Evolutionary conservation across 2,888 invertebrate species (phyloP).

Genomic region (Chrysomela aeneicollis): DNA sequence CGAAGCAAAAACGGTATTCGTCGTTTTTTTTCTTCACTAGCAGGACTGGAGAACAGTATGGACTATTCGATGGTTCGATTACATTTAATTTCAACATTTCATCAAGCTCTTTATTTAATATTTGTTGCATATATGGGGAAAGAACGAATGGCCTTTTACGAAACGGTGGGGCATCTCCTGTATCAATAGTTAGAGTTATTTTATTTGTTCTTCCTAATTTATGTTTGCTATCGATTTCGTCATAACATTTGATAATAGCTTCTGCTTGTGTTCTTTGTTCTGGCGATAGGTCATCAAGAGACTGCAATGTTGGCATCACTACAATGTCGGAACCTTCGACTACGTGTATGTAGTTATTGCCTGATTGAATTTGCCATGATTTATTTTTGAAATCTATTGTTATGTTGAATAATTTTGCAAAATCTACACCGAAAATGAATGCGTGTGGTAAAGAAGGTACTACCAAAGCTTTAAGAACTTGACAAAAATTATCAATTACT

Average conservation of each 20-base stretch:
- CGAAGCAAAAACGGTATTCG: constrained; percentile 27
- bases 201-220: constrained; percentile 26
- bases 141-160: constrained; percentile 17
- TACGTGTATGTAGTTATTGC: neutral
- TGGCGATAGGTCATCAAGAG: neutral
- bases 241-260: constrained; percentile 17
- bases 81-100: constrained; percentile 30
- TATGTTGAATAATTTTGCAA: neutral
- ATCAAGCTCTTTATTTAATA: constrained; percentile 30
- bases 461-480: constrained; percentile 7
- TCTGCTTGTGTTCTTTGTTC: constrained; percentile 3
- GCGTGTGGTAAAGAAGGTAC: constrained; percentile 22
- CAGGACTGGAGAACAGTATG: constrained; percentile 26
- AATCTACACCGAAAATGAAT: constrained; percentile 23
- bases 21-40: constrained; percentile 31
- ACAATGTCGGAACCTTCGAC: neutral
- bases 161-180: constrained; percentile 24
- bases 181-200: constrained; percentile 24
- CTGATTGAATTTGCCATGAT: constrained; percentile 8
- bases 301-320: neutral
- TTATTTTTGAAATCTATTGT: constrained; percentile 20
- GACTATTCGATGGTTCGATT: constrained; percentile 24
- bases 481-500: neutral
- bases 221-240: constrained; percentile 22
- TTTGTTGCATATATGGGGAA: constrained; percentile 31